Conservation (phyloP, 2,113 vertebrate genomes). For the Brachypteracias leptosomus region DNA sequence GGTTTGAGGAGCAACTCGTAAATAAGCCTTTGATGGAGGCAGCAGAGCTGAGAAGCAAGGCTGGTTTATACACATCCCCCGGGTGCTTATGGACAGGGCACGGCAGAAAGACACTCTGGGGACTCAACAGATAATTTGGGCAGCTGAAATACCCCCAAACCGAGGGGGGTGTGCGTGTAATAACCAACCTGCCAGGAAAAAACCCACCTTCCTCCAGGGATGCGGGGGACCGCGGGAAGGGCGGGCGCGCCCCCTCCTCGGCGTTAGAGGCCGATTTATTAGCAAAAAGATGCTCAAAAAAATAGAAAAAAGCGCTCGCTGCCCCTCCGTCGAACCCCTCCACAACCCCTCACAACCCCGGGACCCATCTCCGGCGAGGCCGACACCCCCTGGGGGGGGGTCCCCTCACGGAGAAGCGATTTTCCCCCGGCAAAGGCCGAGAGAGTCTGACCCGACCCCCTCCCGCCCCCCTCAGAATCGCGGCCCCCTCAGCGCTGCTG, state of each 20-base stretch:
- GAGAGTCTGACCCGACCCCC: too few relatives aligned
- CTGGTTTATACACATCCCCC: neutral
- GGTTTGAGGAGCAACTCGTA: neutral
- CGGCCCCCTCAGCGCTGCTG: too few relatives aligned
- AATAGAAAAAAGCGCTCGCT: too few relatives aligned
- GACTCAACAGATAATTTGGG: neutral
- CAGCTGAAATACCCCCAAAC: neutral
- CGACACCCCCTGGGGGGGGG: neutral
- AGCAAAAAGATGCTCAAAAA: neutral
- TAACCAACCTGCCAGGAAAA: neutral
- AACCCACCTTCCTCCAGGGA: neutral
- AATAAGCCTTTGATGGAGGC: neutral
- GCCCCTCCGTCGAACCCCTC: neutral
- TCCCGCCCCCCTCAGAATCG: too few relatives aligned
- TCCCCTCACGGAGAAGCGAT: neutral
- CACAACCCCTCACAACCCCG: neutral
- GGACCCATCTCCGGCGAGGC: neutral
- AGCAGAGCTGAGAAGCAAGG: neutral
- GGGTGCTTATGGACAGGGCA: accelerated
- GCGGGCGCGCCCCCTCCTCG: too few relatives aligned
- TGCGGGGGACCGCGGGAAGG: neutral
- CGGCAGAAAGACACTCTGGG: neutral
- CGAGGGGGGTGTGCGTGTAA: too few relatives aligned
- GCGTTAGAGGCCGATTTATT: neutral
- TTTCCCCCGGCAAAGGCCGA: too few relatives aligned